Percentiles rank a stretch among this genome's conserved stretches.
Evolutionary conservation across 2,113 vertebrate species (phyloP).

Genomic region (Boulengeromyrus knoepffleri): DNA sequence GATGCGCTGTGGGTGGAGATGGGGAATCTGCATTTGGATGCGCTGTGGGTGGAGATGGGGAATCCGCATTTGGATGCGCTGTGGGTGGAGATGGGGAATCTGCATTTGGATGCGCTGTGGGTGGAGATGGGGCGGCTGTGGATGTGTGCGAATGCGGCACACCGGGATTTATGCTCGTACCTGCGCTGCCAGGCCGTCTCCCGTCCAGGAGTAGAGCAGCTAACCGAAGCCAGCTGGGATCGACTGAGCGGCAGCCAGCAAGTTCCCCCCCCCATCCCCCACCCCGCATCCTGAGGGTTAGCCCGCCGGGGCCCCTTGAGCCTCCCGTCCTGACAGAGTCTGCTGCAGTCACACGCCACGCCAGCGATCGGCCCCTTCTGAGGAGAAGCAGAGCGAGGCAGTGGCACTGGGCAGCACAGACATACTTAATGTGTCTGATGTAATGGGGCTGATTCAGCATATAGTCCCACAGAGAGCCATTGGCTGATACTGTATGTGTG

Average conservation of each 20-base stretch:
- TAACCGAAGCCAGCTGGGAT: conserved; percentile 68
- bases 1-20: not conserved
- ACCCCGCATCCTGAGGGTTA: conserved; percentile 19
- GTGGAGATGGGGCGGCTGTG: not conserved
- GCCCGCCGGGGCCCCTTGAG: conserved; percentile 54
- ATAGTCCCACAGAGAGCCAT: conserved; percentile 73
- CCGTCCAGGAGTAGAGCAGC: conserved; percentile 37
- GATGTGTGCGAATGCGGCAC: conserved; percentile 38
- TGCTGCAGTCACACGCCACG: conserved; percentile 51
- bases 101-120: not conserved
- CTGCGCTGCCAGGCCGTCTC: conserved; percentile 49
- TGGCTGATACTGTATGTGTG: conserved; percentile 66
- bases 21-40: not conserved
- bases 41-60: not conserved
- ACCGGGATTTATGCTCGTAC: conserved; percentile 54
- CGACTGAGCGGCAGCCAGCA: conserved; percentile 53
- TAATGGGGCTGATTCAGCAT: conserved; percentile 79
- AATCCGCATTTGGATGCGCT: no score
- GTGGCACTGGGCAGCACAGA: conserved; percentile 64
- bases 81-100: not conserved
- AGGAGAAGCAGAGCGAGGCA: conserved; percentile 59
- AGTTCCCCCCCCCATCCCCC: not conserved
- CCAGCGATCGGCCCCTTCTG: conserved; percentile 64
- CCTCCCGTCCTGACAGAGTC: conserved; percentile 27
- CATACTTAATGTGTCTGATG: conserved; percentile 78